A percentile compares a stretch with the other conserved stretches of the same genome.
These are phyloP conservation scores for Himalopsyche japonica DNA, from an alignment of 2,888 invertebrate genomes.

Conservation along the genomic window DNA sequence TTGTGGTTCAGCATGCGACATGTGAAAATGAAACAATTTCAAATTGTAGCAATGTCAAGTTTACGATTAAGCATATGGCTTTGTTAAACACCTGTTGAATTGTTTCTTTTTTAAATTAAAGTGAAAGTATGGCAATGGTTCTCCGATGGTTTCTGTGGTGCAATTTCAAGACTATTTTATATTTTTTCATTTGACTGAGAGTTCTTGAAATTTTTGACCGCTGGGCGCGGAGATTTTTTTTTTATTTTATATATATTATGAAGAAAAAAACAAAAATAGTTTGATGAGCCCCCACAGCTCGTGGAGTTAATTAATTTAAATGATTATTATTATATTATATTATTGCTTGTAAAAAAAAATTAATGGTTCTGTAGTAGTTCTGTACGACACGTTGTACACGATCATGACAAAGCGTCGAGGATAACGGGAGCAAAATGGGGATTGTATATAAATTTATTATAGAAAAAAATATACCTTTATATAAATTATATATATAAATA, in stretches of 20 bases:
- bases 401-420: background rate
- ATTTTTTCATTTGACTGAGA: background rate
- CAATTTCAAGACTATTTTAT: background rate
- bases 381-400: background rate
- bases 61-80: too few relatives aligned
- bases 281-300: background rate
- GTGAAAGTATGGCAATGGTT: background rate
- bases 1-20: too few relatives aligned
- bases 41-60: too few relatives aligned
- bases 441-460: background rate
- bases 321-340: background rate
- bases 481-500: constrained; percentile 1
- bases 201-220: background rate
- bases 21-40: too few relatives aligned
- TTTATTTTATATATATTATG: background rate
- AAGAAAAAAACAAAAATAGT: too few relatives aligned
- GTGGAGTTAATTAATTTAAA: background rate
- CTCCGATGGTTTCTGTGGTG: background rate
- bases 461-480: background rate
- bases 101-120: too few relatives aligned
- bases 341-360: background rate
- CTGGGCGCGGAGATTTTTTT: background rate
- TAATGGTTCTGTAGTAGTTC: too few relatives aligned
- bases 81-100: too few relatives aligned
- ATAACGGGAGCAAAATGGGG: background rate